Evolutionary conservation across 2,113 vertebrate species (phyloP), one percentile per base, ranked within the genome.

Genomic region (Pseudolaguvia tuberculata): DNA sequence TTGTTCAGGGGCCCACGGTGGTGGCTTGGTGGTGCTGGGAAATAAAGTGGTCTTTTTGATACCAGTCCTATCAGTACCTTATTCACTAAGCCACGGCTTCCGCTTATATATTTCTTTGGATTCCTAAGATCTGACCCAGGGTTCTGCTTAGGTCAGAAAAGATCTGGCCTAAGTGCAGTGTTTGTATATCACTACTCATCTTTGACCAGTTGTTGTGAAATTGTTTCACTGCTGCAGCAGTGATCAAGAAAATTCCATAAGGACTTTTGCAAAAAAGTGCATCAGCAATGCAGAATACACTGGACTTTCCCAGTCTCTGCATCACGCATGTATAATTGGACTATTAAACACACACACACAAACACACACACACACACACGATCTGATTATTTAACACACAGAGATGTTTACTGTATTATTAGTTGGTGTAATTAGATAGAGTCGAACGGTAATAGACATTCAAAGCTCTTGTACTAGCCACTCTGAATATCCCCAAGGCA

Each of bases 381-480:
- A 85, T 85, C 84, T 86, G 86, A 89, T 85, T 88, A 83, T 79
- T 61, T 21, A 78, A 77, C 80, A 81, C 80, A 79, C 58, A 72
- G 74, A 35, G 31, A 3, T 35, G 66, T 70, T 81, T 87, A 82
- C 76, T 81, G 77, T 80, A 73, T 14, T 78, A 83, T 87, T 84
- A 87, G 82, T 67, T 77, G 61, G 59, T 76, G 71, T 83, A 85
- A 86, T 88, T 81, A 84, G 79, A 81, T 80, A 77, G 63, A 15
- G 18, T 63, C 73, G 73, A 84, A 84, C 83, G 80, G 75, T 87
- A 78, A 81, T 74, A 66, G 45, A 75, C 79, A 75, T 68, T 77
- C 77, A 71, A 80, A 69, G 62, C 62, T 67, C 52, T 77, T 73
- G 50, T 68, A 63, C 31, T 55, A 69, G 76, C 57, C 11, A 65